A percentile compares a stretch with the other conserved stretches of the same genome.
Evolutionary conservation across 2,797 vertebrate species (phyloP).

Genomic region (Spea hammondii): DNA sequence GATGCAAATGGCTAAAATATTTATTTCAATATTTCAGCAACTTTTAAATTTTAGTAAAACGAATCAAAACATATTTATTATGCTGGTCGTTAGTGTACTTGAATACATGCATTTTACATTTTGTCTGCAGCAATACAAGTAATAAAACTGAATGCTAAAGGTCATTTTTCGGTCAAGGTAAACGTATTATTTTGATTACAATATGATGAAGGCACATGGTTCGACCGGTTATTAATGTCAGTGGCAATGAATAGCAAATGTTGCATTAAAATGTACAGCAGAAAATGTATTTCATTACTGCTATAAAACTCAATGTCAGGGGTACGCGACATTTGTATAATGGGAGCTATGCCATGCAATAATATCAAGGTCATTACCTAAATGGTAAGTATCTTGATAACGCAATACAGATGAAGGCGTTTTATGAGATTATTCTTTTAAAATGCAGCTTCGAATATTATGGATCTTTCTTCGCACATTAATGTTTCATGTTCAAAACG

Average conservation of each 20-base stretch:
- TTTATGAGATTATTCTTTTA: conserved; percentile 40
- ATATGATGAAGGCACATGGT: conserved; percentile 16
- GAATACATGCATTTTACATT: conserved; percentile 6
- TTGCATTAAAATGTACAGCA: conserved; percentile 37
- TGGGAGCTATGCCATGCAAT: conserved; percentile 30
- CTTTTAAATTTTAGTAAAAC: no score
- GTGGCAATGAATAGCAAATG: conserved; percentile 35
- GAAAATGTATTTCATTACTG: conserved; percentile 42
- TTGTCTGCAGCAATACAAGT: conserved; percentile 15
- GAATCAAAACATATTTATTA: no score
- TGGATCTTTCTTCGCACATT: conserved; percentile 35
- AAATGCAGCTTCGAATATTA: conserved; percentile 40
- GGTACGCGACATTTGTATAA: conserved; percentile 42
- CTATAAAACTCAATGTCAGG: conserved; percentile 49
- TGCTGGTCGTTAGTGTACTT: no score
- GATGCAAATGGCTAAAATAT: no score
- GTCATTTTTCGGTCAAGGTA: conserved; percentile 38
- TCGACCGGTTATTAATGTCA: conserved; percentile 30
- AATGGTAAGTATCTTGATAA: conserved; percentile 38
- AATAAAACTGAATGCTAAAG: conserved; percentile 23
- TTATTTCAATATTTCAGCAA: no score
- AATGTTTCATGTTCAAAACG: conserved; percentile 37
- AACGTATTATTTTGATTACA: conserved; percentile 43
- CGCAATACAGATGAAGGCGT: conserved; percentile 31
- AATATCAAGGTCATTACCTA: conserved; percentile 45